Evolutionary conservation across 2,797 vertebrate genomes (phyloP).

Genomic region (Discoglossus pictus): DNA sequence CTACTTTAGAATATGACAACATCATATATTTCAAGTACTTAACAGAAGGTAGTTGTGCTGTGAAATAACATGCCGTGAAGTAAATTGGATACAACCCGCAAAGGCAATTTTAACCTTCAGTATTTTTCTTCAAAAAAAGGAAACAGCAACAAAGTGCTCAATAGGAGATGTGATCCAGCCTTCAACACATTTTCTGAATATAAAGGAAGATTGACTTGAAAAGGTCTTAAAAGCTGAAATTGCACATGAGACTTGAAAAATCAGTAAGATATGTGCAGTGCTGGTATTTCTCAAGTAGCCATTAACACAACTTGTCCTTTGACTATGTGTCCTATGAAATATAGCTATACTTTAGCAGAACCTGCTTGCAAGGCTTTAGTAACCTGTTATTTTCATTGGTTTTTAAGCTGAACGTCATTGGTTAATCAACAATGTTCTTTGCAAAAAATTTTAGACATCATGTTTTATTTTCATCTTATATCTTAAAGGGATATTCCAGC

Average conservation of each 20-base stretch:
- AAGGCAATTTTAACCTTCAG: slow-evolving; percentile 25
- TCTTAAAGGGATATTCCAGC: no score
- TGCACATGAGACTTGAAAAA: slow-evolving; percentile 26
- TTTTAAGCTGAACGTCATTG: neutral
- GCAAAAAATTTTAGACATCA: no score
- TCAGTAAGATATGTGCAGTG: slow-evolving; percentile 1
- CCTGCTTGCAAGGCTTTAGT: neutral
- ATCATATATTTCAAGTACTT: slow-evolving; percentile 34
- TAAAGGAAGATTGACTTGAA: neutral
- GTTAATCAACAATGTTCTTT: no score
- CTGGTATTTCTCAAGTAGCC: slow-evolving; percentile 13
- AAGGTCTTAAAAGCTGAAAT: neutral
- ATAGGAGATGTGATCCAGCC: slow-evolving; percentile 20
- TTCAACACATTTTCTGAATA: slow-evolving; percentile 38
- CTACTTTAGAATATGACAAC: slow-evolving; percentile 24
- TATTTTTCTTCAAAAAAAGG: slow-evolving; percentile 25
- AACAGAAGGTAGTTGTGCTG: slow-evolving; percentile 32
- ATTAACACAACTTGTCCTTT: slow-evolving; percentile 12
- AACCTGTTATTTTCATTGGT: neutral
- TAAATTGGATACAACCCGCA: slow-evolving; percentile 37
- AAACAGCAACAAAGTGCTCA: slow-evolving; percentile 15
- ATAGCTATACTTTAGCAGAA: neutral
- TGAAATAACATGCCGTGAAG: slow-evolving; percentile 40
- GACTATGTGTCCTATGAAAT: neutral
- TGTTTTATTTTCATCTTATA: no score